phyloP scores from a whole-genome alignment of 1,140 invertebrate species.

The Drosophila melanica region DNA sequence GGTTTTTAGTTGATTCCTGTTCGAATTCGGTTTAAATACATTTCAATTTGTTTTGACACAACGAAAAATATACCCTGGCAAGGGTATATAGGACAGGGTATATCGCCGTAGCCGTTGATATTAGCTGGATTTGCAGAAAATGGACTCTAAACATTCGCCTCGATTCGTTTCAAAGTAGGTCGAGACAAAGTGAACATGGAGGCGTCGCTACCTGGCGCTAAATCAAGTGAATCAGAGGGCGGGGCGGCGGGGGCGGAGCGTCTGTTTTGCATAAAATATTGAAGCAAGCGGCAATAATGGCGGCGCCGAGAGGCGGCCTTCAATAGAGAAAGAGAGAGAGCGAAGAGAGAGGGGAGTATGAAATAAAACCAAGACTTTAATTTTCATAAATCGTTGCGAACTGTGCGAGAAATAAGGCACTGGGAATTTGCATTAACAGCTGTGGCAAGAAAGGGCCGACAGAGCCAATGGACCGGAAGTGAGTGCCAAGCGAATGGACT shows the following conservation, averaged over 20 bases:
- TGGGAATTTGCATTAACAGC: slow-evolving; percentile 75
- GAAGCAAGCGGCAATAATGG: slow-evolving; percentile 41
- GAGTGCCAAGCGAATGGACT: slow-evolving; percentile 31
- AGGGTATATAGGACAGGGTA: no score
- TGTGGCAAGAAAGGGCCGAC: slow-evolving; percentile 47
- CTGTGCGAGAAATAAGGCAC: slow-evolving; percentile 30
- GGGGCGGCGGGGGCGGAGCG: not conserved
- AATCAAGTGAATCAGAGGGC: not conserved
- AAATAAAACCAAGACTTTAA: slow-evolving; percentile 79
- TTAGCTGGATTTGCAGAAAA: slow-evolving; percentile 33
- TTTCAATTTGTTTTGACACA: no score
- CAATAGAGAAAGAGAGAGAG: not conserved
- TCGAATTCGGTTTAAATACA: no score
- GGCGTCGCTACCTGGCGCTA: slow-evolving; percentile 9
- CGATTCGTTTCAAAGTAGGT: slow-evolving; percentile 33
- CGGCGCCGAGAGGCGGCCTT: not conserved
- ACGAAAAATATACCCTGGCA: no score
- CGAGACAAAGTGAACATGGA: slow-evolving; percentile 15
- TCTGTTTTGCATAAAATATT: slow-evolving; percentile 76
- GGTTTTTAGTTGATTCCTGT: no score
- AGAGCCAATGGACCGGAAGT: slow-evolving; percentile 42
- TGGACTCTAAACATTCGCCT: slow-evolving; percentile 27
- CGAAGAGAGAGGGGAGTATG: slow-evolving; percentile 1
- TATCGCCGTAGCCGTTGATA: not conserved
- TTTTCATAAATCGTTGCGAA: slow-evolving; percentile 77